Evolutionary conservation across 2,888 invertebrate species (phyloP), one percentile per base, ranked within the genome.

Genomic region (Athrips mouffetella): DNA sequence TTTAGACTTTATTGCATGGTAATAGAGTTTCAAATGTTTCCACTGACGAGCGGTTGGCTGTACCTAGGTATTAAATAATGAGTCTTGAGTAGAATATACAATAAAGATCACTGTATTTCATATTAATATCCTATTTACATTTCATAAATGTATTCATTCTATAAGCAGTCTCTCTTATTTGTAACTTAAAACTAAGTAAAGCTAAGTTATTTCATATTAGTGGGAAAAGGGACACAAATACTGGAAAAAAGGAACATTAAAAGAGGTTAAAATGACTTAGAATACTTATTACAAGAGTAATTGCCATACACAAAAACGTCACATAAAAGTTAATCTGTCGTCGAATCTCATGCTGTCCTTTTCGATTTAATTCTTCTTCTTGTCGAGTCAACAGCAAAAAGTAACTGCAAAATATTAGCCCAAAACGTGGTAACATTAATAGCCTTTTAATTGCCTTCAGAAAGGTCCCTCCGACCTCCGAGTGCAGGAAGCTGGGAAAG

Each of bases 71-170:
- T 30, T 11, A 18, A 42, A 42, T 20, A 18, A 42, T 30, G 30
- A 8, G 29, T 59, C 55, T 48, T 33, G 47, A 52, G 45, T 60
- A n/a, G 53, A 62, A 58, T 54, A 23, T 37, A 46, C 16, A n/a
- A 33, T 45, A 45, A 51, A 56, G 53, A 53, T 51, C 16, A 44
- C n/a, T 45, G 21, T 45, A 45, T 45, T 47, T 58, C 20, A 31
- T 33, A 21, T 31, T 45, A 45, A 18, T 33, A 33, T 31, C 57
- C 65, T 67, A 57, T 74, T 69, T 74, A 83, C 80, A 84, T 81
- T 82, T 81, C 47, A 75, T 75, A 80, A 80, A 83, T 78, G 76
- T 82, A 73, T 54, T 65, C 59, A 73, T 54, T 65, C 59, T 57
- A 52, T 46, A 31, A 74, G 67, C 77, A 76, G 76, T 79, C 75